Conservation (phyloP, 2,113 vertebrate genomes). For the Mus pahari region DNA sequence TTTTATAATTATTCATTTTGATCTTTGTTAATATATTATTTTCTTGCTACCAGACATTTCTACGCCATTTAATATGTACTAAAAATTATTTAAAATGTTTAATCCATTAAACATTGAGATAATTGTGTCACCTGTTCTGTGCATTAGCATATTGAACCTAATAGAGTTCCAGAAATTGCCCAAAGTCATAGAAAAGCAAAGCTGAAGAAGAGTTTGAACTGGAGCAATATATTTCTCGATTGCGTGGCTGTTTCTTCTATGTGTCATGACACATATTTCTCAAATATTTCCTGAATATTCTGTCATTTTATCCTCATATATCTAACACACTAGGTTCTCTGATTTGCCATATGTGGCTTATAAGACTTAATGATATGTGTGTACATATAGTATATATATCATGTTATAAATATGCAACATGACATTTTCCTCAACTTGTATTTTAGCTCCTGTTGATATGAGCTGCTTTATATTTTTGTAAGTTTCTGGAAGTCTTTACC, state of each 20-base stretch:
- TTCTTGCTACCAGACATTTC: not conserved
- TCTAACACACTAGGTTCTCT: not conserved
- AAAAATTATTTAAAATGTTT: not conserved
- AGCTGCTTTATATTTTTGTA: not conserved
- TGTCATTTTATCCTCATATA: not conserved
- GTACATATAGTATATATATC: not conserved
- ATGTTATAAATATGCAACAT: not conserved
- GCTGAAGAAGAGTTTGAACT: not conserved
- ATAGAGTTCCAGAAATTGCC: not conserved
- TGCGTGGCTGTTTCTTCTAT: not conserved
- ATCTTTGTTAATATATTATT: not conserved
- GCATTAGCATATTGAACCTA: not conserved
- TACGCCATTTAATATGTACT: not conserved
- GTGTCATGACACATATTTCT: not conserved
- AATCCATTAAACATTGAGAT: not conserved
- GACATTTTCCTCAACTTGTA: not conserved
- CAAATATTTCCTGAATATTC: not conserved
- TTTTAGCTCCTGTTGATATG: not conserved
- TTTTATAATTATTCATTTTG: conserved; percentile 3
- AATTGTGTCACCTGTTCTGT: not conserved
- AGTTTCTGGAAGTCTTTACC: not conserved
- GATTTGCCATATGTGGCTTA: not conserved
- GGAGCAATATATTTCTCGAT: not conserved
- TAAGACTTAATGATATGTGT: not conserved
- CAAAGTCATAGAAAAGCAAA: not conserved